Evolutionary conservation across 2,113 vertebrate genomes (phyloP).

Genomic region (Parotia lawesii): DNA sequence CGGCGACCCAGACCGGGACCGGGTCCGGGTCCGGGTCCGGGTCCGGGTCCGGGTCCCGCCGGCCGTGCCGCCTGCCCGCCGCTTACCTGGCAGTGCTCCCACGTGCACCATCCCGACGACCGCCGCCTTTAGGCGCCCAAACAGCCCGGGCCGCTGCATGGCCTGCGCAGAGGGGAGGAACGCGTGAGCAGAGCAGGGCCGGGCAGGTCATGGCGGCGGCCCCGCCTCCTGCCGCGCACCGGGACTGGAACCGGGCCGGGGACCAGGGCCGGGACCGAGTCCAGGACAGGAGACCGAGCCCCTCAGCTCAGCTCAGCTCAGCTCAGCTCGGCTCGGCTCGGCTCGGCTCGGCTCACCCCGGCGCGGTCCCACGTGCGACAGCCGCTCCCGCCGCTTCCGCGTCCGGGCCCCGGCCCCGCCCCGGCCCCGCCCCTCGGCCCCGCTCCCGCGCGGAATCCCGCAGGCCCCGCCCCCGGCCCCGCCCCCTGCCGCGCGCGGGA

Average conservation of each 20-base stretch:
- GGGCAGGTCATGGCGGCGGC: not conserved
- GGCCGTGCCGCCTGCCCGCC: not conserved
- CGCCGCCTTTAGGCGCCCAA: slow-evolving; percentile 73
- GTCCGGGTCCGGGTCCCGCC: not conserved
- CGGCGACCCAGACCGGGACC: not conserved
- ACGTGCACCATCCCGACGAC: slow-evolving; percentile 85
- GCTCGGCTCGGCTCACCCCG: not conserved
- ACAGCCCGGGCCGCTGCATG: slow-evolving; percentile 75
- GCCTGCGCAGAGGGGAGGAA: not conserved
- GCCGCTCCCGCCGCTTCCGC: not conserved
- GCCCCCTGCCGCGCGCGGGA: too few species aligned
- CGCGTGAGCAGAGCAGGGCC: not conserved
- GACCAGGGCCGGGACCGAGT: not conserved
- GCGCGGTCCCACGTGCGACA: not conserved
- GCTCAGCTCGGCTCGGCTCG: too few species aligned
- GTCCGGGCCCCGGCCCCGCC: too few species aligned
- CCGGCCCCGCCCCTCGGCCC: too few species aligned
- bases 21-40: not conserved
- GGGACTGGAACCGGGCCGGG: not conserved
- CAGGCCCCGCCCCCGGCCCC: too few species aligned
- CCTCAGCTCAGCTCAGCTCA: fast-evolving
- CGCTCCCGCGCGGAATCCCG: too few species aligned
- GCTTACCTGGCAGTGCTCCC: slow-evolving; percentile 81
- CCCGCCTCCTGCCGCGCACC: not conserved
- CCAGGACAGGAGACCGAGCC: not conserved